A percentile compares a stretch with the other conserved stretches of the same genome.
These are phyloP conservation scores for Myathropa florea DNA, from an alignment of 2,888 invertebrate genomes.

Conservation along the genomic window DNA sequence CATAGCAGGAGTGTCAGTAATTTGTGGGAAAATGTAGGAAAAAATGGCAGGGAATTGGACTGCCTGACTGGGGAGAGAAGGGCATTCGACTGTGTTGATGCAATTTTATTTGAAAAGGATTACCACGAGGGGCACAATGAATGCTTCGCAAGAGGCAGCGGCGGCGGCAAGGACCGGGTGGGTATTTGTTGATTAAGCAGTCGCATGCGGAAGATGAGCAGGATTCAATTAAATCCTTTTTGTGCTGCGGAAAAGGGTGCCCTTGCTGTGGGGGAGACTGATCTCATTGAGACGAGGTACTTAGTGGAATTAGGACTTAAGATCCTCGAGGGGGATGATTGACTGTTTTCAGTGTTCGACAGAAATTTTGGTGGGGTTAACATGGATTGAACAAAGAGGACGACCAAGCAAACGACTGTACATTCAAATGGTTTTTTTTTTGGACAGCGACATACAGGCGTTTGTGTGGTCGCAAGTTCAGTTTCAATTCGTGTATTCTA, in stretches of 20 bases:
- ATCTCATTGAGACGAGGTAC: background rate
- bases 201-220: background rate
- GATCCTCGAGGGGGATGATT: background rate
- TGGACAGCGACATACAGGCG: too few relatives aligned
- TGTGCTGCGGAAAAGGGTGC: background rate
- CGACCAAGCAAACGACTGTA: background rate
- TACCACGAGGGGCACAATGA: background rate
- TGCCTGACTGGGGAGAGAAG: background rate
- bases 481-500: too few relatives aligned
- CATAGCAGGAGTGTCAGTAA: slow-evolving; percentile 19
- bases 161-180: too few relatives aligned
- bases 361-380: background rate
- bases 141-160: too few relatives aligned
- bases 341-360: background rate
- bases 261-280: background rate
- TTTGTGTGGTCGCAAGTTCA: too few relatives aligned
- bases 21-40: slow-evolving; percentile 3
- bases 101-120: slow-evolving; percentile 16
- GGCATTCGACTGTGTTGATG: slow-evolving; percentile 6
- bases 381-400: background rate
- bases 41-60: background rate
- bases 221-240: background rate
- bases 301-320: background rate
- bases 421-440: background rate
- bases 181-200: background rate